A percentile compares a stretch with the other conserved stretches of the same genome.
Conservation (phyloP, 2,113 vertebrate genomes). For the Barnardius zonarius region DNA sequence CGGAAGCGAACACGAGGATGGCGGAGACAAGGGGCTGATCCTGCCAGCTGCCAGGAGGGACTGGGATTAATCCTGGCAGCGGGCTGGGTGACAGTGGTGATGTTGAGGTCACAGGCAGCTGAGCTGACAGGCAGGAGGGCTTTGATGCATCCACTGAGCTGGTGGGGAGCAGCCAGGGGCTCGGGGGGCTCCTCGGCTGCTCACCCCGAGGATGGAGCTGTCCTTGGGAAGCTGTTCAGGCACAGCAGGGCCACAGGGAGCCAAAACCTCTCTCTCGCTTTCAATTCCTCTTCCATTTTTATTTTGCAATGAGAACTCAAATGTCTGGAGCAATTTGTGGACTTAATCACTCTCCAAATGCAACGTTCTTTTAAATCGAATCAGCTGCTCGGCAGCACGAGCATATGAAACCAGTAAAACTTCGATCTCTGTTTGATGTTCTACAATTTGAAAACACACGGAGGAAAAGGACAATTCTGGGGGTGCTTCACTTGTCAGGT, state of each 20-base stretch:
- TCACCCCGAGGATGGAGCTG: not conserved
- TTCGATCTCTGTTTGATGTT: slow-evolving; percentile 48
- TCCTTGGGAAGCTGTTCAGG: not conserved
- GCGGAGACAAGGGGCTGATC: not conserved
- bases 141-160: not conserved
- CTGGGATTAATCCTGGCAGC: not conserved
- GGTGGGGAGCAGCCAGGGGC: not conserved
- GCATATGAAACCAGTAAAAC: slow-evolving; percentile 55
- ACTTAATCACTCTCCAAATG: slow-evolving; percentile 46
- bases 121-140: not conserved
- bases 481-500: not conserved
- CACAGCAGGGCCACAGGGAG: not conserved
- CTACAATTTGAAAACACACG: slow-evolving; percentile 52
- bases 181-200: not conserved
- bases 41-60: not conserved
- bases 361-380: slow-evolving; percentile 50
- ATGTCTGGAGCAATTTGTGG: slow-evolving; percentile 49
- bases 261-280: slow-evolving; percentile 24
- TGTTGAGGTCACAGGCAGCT: not conserved
- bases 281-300: slow-evolving; percentile 25
- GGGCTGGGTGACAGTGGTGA: not conserved
- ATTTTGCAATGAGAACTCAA: slow-evolving; percentile 37
- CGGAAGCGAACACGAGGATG: rapidly evolving
- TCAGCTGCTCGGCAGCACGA: slow-evolving; percentile 38
- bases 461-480: slow-evolving; percentile 24